Conservation (phyloP, 1,140 invertebrate species). For the Papilio helenus region DNA sequence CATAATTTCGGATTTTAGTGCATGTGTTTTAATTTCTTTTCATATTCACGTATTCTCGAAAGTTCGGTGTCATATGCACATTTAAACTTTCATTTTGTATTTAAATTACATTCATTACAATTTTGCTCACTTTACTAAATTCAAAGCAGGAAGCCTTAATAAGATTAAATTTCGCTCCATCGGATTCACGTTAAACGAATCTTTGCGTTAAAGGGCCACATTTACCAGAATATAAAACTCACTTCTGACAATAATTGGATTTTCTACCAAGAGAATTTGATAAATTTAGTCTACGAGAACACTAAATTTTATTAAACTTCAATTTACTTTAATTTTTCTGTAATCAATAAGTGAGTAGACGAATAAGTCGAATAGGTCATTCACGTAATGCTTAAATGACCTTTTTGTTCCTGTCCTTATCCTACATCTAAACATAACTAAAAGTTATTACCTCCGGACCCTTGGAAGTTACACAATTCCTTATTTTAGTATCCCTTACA, state of each 20-base stretch:
- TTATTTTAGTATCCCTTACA: constrained; percentile 16
- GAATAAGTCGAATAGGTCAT: not conserved
- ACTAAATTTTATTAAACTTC: not conserved
- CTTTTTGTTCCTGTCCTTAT: not conserved
- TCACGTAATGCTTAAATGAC: not conserved
- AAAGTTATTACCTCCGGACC: constrained; percentile 8
- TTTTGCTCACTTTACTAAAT: constrained; percentile 15
- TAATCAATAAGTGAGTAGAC: not conserved
- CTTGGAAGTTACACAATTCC: not conserved
- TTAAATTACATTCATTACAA: constrained; percentile 4
- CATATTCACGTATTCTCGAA: not conserved
- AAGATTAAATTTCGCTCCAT: constrained; percentile 21
- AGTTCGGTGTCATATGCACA: not conserved
- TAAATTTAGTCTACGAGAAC: not conserved
- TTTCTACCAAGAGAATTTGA: constrained; percentile 22
- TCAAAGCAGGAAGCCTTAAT: constrained; percentile 17
- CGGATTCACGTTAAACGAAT: constrained; percentile 27
- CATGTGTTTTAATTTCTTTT: no score
- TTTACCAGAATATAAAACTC: constrained; percentile 29
- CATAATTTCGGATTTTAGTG: no score
- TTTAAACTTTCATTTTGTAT: not conserved
- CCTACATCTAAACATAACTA: constrained; percentile 5
- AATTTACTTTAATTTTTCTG: not conserved
- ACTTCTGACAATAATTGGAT: constrained; percentile 26
- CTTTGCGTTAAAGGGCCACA: constrained; percentile 17